A percentile compares a stretch with the other conserved stretches of the same genome.
Conservation (phyloP, 2,113 vertebrate species). For the Cathartes aura region DNA sequence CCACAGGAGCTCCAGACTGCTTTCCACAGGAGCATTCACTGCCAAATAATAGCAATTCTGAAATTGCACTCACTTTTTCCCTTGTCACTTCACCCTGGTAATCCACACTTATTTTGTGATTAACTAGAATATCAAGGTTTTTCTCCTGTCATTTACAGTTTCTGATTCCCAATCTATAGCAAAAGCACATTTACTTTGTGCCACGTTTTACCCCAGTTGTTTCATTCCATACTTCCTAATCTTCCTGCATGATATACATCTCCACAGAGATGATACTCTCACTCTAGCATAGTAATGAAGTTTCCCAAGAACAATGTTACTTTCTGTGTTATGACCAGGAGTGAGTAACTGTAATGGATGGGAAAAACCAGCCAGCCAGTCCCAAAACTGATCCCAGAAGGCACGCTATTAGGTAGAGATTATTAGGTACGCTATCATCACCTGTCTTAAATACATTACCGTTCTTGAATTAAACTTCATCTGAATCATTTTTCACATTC, state of each 20-base stretch:
- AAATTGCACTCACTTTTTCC: not conserved
- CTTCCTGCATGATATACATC: rapidly evolving
- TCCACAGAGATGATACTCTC: not conserved
- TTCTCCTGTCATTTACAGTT: not conserved
- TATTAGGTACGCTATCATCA: not conserved
- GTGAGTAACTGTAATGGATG: not conserved
- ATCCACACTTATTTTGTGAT: not conserved
- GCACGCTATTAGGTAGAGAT: not conserved
- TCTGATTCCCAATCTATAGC: not conserved
- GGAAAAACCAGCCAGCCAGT: not conserved
- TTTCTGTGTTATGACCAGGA: not conserved
- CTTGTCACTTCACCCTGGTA: not conserved
- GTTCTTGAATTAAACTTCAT: not conserved
- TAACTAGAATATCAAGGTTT: not conserved
- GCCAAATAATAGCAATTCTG: not conserved
- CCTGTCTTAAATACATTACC: not conserved
- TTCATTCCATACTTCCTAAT: not conserved
- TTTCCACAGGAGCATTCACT: not conserved
- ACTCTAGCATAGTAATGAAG: not conserved
- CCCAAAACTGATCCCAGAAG: not conserved
- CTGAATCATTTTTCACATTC: not conserved
- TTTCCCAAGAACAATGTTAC: not conserved
- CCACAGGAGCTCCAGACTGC: not conserved
- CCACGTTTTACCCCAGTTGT: not conserved
- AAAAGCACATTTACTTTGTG: not conserved